A percentile compares a stretch with the other conserved stretches of the same genome.
phyloP scores from a whole-genome alignment of 2,797 vertebrate genomes.

The Thalassophryne amazonica region DNA sequence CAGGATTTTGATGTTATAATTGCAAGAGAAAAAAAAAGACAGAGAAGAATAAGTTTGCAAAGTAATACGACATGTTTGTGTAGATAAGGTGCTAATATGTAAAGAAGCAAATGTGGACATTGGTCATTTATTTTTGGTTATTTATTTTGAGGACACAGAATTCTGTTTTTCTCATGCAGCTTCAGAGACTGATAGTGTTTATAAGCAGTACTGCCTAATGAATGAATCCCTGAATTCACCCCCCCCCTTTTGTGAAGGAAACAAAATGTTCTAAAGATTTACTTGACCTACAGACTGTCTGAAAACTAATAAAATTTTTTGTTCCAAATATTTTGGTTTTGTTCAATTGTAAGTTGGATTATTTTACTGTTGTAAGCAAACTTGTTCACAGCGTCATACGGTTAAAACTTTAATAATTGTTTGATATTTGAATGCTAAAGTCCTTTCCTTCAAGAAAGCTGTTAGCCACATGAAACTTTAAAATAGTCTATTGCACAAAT shows the following conservation, averaged over 20 bases:
- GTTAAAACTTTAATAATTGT: too few relatives aligned
- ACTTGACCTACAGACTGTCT: conserved; percentile 32
- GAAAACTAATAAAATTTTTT: conserved; percentile 54
- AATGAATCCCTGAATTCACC: conserved; percentile 39
- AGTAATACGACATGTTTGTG: conserved; percentile 18
- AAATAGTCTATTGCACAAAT: too few relatives aligned
- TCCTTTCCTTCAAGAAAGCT: too few relatives aligned
- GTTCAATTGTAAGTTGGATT: conserved; percentile 3
- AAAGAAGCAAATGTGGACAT: conserved; percentile 46
- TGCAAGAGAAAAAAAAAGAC: conserved; percentile 31
- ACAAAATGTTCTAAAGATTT: conserved; percentile 32
- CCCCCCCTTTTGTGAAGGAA: conserved; percentile 45
- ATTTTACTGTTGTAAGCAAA: neutral
- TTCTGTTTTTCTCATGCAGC: conserved; percentile 41
- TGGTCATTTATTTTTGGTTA: conserved; percentile 13
- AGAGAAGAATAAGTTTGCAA: conserved; percentile 19
- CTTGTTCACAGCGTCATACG: too few relatives aligned
- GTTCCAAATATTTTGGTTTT: conserved; percentile 27
- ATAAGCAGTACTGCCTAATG: conserved; percentile 57
- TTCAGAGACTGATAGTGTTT: conserved; percentile 42
- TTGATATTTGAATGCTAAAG: too few relatives aligned
- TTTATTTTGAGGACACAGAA: conserved; percentile 45
- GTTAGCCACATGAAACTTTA: too few relatives aligned
- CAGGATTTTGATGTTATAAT: conserved; percentile 35
- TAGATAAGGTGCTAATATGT: conserved; percentile 70